Base-by-base conservation (phyloP, 2,888 invertebrate genomes). In the Zygaena filipendulae region DNA sequence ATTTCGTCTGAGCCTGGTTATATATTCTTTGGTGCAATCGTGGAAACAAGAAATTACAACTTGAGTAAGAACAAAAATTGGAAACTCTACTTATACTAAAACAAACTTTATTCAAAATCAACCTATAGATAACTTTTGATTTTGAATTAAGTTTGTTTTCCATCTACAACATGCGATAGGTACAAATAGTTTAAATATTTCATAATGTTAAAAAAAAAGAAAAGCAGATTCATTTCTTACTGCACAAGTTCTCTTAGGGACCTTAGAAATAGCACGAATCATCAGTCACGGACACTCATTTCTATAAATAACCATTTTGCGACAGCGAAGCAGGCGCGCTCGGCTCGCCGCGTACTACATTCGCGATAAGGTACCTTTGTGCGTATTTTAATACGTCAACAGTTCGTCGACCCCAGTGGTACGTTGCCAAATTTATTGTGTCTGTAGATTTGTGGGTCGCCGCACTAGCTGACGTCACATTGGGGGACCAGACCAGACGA, bases 401-500 rank as follows among this genome's bases (percentile, higher is more conserved):
- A 69, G 77, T 71, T 74, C 75, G 58, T 61, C 67, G 75, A 75
- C 66, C 70, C 59, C 54, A 54, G 53, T 54, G 54, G 66, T 63
- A 63, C 66, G 66, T 61, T 67, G 67, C 57, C 66, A 67, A 74
- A 68, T 69, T 72, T 69, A 74, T 72, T 75, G 74, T 77, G 77
- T 74, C 74, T 77, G 72, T 77, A 77, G 74, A 72, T 75, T 75
- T 77, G 69, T 77, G 67, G 77, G 77, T 77, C 75, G 71, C 60
- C 63, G 30, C 35, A 62, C 63, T 69, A 64, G 56, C 62, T 71
- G 69, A 74, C 70, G 66, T 71, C 59, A 59, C 60, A 63, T 59
- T 58, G 57, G 69, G 74, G 72, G 63, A 62, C 67, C 70, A 62
- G 62, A 62, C 67, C 69, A 62, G 64, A 59, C 63, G 50, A 52